Conservation (phyloP, 2,888 invertebrate genomes). For the Scrobipalpa atriplicella region DNA sequence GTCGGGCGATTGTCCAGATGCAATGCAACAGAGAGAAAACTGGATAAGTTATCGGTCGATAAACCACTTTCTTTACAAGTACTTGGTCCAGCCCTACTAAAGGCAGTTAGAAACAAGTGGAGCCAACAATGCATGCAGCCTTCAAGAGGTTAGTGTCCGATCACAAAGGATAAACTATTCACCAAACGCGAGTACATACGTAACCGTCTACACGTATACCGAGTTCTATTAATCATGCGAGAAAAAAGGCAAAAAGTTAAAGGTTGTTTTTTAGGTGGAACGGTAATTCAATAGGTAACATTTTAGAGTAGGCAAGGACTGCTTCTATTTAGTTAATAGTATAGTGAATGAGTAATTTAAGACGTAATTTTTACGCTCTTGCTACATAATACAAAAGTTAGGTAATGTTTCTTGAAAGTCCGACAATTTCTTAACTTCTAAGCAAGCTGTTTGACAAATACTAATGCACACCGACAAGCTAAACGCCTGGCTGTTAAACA, state of each 20-base stretch:
- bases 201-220: slow-evolving; percentile 23
- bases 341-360: too few species aligned
- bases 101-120: slow-evolving; percentile 12
- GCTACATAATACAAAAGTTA: too few species aligned
- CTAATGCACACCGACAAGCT: neutral
- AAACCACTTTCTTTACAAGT: slow-evolving; percentile 26
- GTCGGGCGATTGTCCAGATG: neutral
- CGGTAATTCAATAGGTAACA: slow-evolving; percentile 4
- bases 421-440: neutral
- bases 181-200: slow-evolving; percentile 8
- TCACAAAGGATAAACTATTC: slow-evolving; percentile 45
- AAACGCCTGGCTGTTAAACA: neutral
- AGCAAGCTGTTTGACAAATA: neutral
- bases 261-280: neutral
- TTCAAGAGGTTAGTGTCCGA: slow-evolving; percentile 52
- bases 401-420: neutral
- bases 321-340: too few species aligned
- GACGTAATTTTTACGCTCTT: too few species aligned
- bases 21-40: neutral
- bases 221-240: slow-evolving; percentile 34
- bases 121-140: slow-evolving; percentile 38
- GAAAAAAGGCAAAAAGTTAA: slow-evolving; percentile 28
- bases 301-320: neutral
- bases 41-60: neutral
- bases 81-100: slow-evolving; percentile 12